Evolutionary conservation across 2,797 vertebrate genomes (phyloP).

Genomic region (Cyprinella venusta): DNA sequence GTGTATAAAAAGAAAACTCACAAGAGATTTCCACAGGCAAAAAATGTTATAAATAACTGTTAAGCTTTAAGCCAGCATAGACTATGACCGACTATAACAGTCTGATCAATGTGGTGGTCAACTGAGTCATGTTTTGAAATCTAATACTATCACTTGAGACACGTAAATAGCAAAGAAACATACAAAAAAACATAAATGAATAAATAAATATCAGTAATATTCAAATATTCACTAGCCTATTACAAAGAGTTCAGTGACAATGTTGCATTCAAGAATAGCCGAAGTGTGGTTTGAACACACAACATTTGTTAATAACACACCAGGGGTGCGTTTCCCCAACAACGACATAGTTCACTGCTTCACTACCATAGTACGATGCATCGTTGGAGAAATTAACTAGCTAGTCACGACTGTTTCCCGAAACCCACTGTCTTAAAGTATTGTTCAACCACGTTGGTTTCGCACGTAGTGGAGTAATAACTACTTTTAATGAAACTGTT

Average conservation of each 20-base stretch:
- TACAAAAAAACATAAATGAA: not conserved
- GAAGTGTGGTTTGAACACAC: not conserved
- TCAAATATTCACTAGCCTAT: too few relatives aligned
- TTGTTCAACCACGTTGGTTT: too few relatives aligned
- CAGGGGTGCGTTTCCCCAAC: not conserved
- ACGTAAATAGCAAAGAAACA: not conserved
- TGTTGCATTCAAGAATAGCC: not conserved
- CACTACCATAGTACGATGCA: too few relatives aligned
- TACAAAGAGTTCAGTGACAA: not conserved
- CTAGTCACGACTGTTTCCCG: too few relatives aligned
- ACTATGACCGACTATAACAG: not conserved
- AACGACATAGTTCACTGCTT: too few relatives aligned
- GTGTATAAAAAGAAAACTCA: not conserved
- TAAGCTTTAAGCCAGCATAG: slow-evolving; percentile 12
- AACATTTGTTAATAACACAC: not conserved
- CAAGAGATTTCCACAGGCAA: not conserved
- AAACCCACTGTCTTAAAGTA: too few relatives aligned
- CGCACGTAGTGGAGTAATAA: too few relatives aligned
- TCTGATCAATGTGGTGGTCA: not conserved
- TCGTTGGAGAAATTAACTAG: too few relatives aligned
- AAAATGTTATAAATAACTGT: slow-evolving; percentile 33
- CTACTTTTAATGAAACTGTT: too few relatives aligned
- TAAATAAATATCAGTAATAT: not conserved
- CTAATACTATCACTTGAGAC: not conserved
- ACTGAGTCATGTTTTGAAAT: not conserved